phyloP scores from a whole-genome alignment of 2,113 vertebrate genomes.

The Cranoglanis bouderius region DNA sequence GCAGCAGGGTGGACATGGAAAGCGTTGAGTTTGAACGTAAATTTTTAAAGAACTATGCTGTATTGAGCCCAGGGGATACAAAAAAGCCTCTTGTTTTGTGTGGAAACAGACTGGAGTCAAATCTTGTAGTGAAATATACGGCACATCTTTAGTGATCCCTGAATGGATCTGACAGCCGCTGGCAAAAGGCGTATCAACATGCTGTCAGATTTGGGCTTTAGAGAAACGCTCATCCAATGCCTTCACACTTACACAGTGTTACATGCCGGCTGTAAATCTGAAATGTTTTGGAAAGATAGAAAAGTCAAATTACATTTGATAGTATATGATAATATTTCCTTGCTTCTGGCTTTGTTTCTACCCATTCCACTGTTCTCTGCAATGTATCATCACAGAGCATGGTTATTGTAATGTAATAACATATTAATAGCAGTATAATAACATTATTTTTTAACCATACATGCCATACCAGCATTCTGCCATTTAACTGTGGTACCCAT shows the following conservation, averaged over 20 bases:
- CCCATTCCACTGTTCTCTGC: background rate
- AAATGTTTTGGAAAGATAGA: conserved; percentile 13
- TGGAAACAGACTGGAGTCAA: conserved; percentile 65
- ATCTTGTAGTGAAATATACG: conserved; percentile 64
- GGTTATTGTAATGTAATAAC: conserved; percentile 27
- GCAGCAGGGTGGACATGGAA: conserved; percentile 11
- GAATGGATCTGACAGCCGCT: conserved; percentile 64
- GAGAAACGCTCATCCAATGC: conserved; percentile 23
- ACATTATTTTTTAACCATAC: background rate
- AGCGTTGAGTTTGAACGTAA: background rate
- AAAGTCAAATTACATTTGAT: background rate
- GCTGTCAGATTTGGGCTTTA: conserved; percentile 61
- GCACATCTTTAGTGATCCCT: conserved; percentile 62
- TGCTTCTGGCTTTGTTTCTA: background rate
- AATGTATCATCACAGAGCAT: background rate
- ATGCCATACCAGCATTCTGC: background rate
- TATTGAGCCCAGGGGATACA: conserved; percentile 16
- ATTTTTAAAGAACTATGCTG: conserved; percentile 27
- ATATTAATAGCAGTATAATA: background rate
- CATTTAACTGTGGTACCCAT: conserved; percentile 42
- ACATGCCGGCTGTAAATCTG: conserved; percentile 11
- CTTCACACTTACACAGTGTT: conserved; percentile 35
- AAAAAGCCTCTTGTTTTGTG: conserved; percentile 26
- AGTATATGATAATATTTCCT: background rate
- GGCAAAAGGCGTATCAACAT: conserved; percentile 49